Percentiles rank a stretch among this genome's conserved stretches.
Conservation (phyloP, 2,113 vertebrate species). For the Chionis minor region DNA sequence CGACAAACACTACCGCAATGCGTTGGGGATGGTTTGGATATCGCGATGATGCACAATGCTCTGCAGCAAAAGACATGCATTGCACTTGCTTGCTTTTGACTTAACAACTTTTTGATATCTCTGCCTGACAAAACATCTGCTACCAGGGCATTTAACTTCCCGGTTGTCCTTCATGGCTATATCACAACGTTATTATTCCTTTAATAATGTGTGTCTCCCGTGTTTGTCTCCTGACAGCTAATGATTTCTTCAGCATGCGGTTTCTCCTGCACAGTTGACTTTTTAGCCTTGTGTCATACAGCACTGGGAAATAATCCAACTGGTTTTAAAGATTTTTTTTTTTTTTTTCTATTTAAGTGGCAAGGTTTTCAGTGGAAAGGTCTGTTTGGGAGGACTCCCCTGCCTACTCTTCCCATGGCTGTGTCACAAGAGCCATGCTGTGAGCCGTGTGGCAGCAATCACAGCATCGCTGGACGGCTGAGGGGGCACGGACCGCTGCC, state of each 20-base stretch:
- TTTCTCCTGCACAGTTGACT: background rate
- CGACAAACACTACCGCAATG: background rate
- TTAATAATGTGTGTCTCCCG: no score
- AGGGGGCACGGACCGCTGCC: background rate
- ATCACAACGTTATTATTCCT: background rate
- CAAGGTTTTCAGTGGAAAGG: background rate
- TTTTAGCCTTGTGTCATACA: background rate
- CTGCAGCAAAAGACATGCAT: background rate
- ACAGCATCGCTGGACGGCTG: rapidly evolving
- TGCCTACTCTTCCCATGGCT: background rate
- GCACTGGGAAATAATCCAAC: background rate
- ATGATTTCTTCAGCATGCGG: background rate
- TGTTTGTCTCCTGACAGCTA: background rate
- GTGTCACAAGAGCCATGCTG: background rate
- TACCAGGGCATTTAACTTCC: background rate
- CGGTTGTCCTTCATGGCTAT: background rate
- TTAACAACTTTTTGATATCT: background rate
- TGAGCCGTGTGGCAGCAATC: no score
- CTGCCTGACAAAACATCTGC: background rate
- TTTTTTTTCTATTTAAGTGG: background rate
- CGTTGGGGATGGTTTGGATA: background rate
- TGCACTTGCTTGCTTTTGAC: background rate
- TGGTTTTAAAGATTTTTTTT: background rate
- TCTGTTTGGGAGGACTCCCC: background rate
- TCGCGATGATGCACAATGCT: background rate